Evolutionary conservation across 2,113 vertebrate species (phyloP).

Genomic region (Daboia siamensis): DNA sequence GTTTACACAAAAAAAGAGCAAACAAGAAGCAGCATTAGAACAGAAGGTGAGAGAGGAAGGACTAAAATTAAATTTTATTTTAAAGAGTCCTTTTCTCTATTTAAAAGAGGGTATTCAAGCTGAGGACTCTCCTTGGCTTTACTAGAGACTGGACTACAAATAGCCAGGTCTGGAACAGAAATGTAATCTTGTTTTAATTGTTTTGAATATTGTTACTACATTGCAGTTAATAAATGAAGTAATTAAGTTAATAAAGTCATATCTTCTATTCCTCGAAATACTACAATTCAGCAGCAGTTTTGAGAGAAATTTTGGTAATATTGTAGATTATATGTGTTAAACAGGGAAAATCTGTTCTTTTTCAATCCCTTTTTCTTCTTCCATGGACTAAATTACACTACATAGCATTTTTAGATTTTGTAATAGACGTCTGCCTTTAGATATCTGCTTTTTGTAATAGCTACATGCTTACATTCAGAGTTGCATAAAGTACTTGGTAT

Average conservation of each 20-base stretch:
- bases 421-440: rapidly evolving
- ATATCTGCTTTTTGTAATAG: background rate
- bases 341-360: rapidly evolving
- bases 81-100: background rate
- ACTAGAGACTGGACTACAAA: background rate
- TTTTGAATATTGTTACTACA: background rate
- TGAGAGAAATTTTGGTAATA: background rate
- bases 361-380: no score
- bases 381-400: background rate
- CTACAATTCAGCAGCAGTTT: background rate
- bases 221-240: background rate
- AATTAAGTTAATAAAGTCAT: background rate
- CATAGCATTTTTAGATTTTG: background rate
- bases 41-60: background rate
- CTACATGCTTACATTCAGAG: background rate
- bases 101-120: background rate
- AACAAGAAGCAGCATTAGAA: background rate
- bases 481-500: rapidly evolving
- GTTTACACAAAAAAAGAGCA: background rate
- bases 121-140: background rate
- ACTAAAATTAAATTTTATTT: background rate
- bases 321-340: background rate
- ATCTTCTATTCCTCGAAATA: background rate
- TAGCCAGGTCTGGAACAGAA: background rate
- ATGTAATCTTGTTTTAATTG: background rate